These are phyloP conservation scores for Lucilia sericata DNA, from an alignment of 1,140 invertebrate species.

Conservation along the genomic window DNA sequence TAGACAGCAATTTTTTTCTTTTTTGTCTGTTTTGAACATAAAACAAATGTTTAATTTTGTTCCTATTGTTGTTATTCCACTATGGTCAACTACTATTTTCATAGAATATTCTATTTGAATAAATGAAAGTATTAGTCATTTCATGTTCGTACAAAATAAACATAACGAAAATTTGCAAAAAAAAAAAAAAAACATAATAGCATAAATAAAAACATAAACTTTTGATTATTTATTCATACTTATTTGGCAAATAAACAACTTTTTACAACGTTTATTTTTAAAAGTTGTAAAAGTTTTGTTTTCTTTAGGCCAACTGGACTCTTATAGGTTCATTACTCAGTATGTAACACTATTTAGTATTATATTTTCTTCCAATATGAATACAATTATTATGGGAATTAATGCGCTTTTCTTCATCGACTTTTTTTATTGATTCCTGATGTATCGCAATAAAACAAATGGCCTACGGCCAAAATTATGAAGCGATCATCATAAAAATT, in stretches of 20 bases:
- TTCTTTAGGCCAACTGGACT: no score
- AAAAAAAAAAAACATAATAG: background rate
- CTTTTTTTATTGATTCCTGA: no score
- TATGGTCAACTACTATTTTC: background rate
- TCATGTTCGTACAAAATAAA: background rate
- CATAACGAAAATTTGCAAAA: background rate
- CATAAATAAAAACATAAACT: background rate
- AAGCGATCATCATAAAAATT: no score
- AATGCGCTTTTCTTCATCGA: no score
- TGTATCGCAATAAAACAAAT: no score
- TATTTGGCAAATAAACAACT: background rate
- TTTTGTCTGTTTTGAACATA: background rate
- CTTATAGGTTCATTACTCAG: no score
- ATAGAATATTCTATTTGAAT: background rate
- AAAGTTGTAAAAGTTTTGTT: no score
- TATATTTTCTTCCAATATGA: no score
- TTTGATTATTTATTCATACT: conserved; percentile 6
- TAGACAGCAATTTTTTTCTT: no score
- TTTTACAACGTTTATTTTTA: background rate
- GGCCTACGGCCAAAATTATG: no score
- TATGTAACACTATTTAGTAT: no score
- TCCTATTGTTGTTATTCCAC: background rate
- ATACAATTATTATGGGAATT: no score
- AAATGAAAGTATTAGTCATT: background rate
- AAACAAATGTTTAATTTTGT: background rate